Evolutionary conservation across 2,113 vertebrate species (phyloP).

Genomic region (Condylura cristata): DNA sequence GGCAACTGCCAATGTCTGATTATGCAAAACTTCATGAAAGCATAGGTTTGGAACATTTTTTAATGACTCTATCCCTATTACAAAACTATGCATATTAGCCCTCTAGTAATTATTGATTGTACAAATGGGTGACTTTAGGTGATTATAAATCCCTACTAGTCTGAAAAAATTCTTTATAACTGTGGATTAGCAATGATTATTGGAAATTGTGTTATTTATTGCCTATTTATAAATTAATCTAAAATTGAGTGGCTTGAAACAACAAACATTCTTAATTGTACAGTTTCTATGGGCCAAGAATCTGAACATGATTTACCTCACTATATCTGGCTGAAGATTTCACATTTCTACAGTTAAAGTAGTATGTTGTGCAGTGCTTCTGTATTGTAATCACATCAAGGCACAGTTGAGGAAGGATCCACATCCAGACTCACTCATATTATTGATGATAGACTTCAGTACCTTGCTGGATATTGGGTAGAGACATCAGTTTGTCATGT

Average conservation of each 20-base stretch:
- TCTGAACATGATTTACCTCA: not conserved
- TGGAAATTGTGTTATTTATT: not conserved
- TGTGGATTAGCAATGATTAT: not conserved
- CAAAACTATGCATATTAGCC: not conserved
- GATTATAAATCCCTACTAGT: not conserved
- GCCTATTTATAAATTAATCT: constrained; percentile 14
- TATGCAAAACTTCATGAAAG: not conserved
- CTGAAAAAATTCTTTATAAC: not conserved
- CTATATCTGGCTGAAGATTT: not conserved
- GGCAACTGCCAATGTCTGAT: not conserved
- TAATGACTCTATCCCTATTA: not conserved
- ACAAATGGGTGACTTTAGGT: not conserved
- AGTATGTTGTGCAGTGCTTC: not conserved
- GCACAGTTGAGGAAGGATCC: not conserved
- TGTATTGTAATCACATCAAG: not conserved
- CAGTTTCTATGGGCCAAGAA: not conserved
- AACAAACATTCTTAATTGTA: not conserved
- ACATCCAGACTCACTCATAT: not conserved
- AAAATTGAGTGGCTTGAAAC: not conserved
- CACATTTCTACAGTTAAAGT: not conserved
- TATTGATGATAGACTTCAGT: not conserved
- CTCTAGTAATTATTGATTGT: constrained; percentile 3
- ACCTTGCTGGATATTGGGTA: not conserved
- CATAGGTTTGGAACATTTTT: not conserved
- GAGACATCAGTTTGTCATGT: not conserved